Base-by-base conservation (phyloP, 2,797 vertebrate genomes). In the Crypturellus tataupa region DNA sequence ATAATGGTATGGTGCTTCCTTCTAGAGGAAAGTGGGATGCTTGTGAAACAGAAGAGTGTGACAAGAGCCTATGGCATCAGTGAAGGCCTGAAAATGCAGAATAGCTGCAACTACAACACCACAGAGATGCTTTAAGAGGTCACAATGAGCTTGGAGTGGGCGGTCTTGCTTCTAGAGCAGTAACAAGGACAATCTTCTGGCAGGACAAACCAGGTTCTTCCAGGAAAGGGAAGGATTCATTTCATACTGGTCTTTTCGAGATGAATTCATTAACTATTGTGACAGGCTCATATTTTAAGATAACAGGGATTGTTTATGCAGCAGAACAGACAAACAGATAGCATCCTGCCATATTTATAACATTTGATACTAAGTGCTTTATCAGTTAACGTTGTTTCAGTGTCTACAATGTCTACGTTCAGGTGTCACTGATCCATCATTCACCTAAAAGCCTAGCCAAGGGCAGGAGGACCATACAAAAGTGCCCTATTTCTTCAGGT, bases 121-220 rank as follows among this genome's bases (percentile, higher is more conserved):
- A 16, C 0, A 0, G 64, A 5, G 8, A 10, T 29, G 42, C 27
- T 75, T 63, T 39, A 73, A 55, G 65, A 77, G 9, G 42, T 17
- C 1, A 1, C 12, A 25, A 8, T 6, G 4, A n/a, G 27, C 4
- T 29, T 18, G 21, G 35, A 70, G 35, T 0, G 1, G 24, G 24
- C 8, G 33, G 44, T 81, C 35, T 21, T 5, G 4, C 59, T 53
- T 31, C 1, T 0, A 77, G 19, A 87, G 8, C 27, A 49, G 49
- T 5, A 9, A 24, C 10, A 0, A 0, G 35, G 64, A 64, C 17
- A 64, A 59, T 56, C 5, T 1, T 8, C 10, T 69, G 49, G 27
- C 0, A 31, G 20, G 44, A 88, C 13, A 84, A 44, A 37, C 4
- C 27, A 40, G 4, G 6, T 70, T 88, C 25, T 8, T 23, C 65